Evolutionary conservation across 1,140 invertebrate species (phyloP).

Genomic region (Lepidurus couesii): DNA sequence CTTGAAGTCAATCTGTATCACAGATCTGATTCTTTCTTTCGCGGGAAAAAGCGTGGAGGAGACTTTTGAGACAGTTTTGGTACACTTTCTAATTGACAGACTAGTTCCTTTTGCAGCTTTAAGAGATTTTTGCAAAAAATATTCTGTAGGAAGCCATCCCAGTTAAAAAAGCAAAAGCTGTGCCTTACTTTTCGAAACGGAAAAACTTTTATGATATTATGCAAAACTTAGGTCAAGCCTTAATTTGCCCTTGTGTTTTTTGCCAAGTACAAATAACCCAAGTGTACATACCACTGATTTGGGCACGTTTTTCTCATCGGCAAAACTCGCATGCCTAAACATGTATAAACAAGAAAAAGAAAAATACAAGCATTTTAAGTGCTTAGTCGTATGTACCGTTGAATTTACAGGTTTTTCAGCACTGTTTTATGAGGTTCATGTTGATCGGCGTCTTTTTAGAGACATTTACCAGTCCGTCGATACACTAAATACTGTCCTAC

Average conservation of each 20-base stretch:
- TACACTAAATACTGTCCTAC: no score
- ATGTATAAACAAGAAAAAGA: no score
- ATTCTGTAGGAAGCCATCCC: slow-evolving; percentile 1
- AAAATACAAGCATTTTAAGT: no score
- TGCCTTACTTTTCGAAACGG: slow-evolving; percentile 9
- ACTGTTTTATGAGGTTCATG: no score
- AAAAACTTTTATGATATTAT: neutral
- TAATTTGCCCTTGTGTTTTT: slow-evolving; percentile 10
- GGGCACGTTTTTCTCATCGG: neutral
- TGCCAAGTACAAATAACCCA: slow-evolving; percentile 10
- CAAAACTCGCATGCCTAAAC: no score
- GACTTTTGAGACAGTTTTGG: neutral
- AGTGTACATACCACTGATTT: neutral
- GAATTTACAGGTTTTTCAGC: no score
- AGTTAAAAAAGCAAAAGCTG: neutral
- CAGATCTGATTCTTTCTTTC: neutral
- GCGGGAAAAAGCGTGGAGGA: neutral
- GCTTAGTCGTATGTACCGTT: no score
- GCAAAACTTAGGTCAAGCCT: slow-evolving; percentile 21
- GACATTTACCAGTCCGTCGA: no score
- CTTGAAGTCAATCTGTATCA: neutral
- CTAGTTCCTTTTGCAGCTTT: slow-evolving; percentile 22
- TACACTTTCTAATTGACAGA: slow-evolving; percentile 2
- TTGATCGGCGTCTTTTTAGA: no score
- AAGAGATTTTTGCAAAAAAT: neutral